These are phyloP conservation scores for Microcebus griseorufus DNA, from an alignment of 2,113 vertebrate species.

Conservation along the genomic window DNA sequence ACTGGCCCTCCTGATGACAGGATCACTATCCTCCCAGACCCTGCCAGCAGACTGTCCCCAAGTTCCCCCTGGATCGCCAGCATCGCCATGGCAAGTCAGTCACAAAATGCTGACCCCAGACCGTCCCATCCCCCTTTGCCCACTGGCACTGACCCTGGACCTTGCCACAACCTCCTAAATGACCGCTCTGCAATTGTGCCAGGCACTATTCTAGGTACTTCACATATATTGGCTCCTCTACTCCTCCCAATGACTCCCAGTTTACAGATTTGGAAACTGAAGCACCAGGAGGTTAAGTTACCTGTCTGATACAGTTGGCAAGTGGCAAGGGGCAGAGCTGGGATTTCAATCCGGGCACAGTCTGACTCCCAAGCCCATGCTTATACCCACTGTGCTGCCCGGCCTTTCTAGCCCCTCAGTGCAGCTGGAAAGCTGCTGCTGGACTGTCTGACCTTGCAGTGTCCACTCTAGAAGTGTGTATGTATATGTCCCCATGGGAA, in stretches of 20 bases:
- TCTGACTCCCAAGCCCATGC: neutral
- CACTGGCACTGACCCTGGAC: neutral
- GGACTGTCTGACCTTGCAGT: neutral
- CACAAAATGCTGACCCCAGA: neutral
- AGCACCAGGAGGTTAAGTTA: neutral
- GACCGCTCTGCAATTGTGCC: neutral
- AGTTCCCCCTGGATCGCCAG: neutral
- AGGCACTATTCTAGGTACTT: neutral
- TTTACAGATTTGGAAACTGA: neutral
- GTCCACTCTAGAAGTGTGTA: neutral
- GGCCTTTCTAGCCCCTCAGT: neutral
- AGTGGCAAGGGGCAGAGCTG: neutral
- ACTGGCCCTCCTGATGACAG: neutral
- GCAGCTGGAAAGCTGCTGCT: neutral
- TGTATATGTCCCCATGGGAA: neutral
- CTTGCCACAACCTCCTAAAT: neutral
- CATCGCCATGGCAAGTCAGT: neutral
- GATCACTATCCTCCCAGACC: neutral
- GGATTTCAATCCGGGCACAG: neutral
- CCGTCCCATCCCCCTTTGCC: too few species aligned
- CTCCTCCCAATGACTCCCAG: neutral
- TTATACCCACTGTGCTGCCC: neutral
- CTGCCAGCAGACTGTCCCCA: neutral
- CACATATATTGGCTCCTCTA: neutral
- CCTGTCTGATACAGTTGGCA: neutral